Evolutionary conservation across 2,888 invertebrate species (phyloP), one percentile per base, ranked within the genome.

Genomic region (Charanyca ferruginea): DNA sequence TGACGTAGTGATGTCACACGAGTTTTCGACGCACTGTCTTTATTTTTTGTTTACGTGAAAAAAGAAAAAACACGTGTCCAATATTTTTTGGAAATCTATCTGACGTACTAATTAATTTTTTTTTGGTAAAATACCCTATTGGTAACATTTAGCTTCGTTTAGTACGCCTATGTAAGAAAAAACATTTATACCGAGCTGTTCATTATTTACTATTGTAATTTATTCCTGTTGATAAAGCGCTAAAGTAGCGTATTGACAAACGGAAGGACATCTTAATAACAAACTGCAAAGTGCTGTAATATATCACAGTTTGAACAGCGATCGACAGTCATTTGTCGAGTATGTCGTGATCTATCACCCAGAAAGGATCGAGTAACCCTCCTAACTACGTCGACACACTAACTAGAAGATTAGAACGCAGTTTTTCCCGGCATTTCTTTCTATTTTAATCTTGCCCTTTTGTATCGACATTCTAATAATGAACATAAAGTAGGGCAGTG

Each of bases 371-470:
- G 45, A 51, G 28, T 62, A 25, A 8, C 45, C 16, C 32, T 28
- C 5, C 16, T 55, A 48, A 35, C 48, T 47, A 44, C 25, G 32
- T 20, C 48, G 38, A 54, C 42, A 47, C 23, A 41, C 47, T 23
- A 44, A 62, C 42, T 22, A 47, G 20, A 48, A 58, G 45, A 76
- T 70, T 35, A 68, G 11, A 52, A 13, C 57, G 16, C 32, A 51
- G 23, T 32, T 42, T 51, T 64, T 32, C 62, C 55, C 49, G 32
- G 18, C 32, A 35, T 74, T 60, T 61, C 47, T 44, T 63, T 70
- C 66, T 79, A 79, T 78, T 80, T 68, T 61, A 58, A 54, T 47
- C 54, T 52, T 73, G 58, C 51, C 59, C 65, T 79, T 79, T 45
- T 67, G 41, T 53, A 41, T 54, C 63, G 45, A 62, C 3, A 18